Percentiles rank a stretch among this genome's conserved stretches.
Evolutionary conservation across 2,888 invertebrate species (phyloP).

Genomic region (Apamea anceps): DNA sequence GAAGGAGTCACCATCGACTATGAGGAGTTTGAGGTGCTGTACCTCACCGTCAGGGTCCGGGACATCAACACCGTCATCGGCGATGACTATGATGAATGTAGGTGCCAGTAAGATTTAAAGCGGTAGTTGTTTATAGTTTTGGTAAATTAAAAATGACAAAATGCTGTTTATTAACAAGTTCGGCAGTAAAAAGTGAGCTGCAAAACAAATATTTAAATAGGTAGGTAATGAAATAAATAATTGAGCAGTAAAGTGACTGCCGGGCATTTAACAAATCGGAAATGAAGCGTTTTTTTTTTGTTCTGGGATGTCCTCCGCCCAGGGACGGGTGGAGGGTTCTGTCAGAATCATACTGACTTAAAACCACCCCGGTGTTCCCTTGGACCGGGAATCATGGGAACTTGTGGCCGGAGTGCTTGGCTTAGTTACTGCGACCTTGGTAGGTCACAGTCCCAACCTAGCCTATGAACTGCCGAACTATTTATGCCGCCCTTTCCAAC

Average conservation of each 20-base stretch:
- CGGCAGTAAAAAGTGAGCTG: background rate
- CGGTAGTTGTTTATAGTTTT: background rate
- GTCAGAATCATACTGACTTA: no score
- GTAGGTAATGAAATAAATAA: background rate
- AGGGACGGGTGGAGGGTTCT: no score
- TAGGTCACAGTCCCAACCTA: no score
- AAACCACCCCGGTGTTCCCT: no score
- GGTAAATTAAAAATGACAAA: background rate
- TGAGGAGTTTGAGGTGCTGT: slow-evolving; percentile 91
- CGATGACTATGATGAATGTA: slow-evolving; percentile 87
- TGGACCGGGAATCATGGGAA: no score
- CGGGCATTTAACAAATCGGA: background rate
- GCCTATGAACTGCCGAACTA: no score
- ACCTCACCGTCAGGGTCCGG: slow-evolving; percentile 87
- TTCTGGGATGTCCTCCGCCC: no score
- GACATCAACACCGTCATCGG: slow-evolving; percentile 88
- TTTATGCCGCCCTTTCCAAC: no score
- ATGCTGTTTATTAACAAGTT: background rate
- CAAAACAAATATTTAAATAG: background rate
- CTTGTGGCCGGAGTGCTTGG: no score
- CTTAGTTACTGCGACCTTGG: no score
- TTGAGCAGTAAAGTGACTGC: background rate
- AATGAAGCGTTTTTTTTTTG: background rate
- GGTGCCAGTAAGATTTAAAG: slow-evolving; percentile 56
- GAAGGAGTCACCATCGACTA: slow-evolving; percentile 88